Evolutionary conservation across 2,797 vertebrate genomes (phyloP), one percentile per base, ranked within the genome.

Genomic region (Acanthiza pusilla): DNA sequence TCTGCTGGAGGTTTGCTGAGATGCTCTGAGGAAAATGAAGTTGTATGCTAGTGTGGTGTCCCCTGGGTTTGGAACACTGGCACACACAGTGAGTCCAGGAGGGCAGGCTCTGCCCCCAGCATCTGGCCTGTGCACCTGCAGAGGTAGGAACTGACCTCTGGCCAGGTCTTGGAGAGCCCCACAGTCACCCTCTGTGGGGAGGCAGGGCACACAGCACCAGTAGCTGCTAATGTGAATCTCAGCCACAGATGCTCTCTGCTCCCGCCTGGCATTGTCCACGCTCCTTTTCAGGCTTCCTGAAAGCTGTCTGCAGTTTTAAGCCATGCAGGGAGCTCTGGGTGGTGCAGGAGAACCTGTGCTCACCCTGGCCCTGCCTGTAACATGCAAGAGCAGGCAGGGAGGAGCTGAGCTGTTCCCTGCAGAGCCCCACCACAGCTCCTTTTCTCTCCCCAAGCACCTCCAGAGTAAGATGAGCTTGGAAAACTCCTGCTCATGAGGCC

Each of bases 151-250:
- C 0, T 1, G 7, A 66, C 26, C 43, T 70, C 47, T 54, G 43
- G 30, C 27, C 20, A 29, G 13, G 60, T 25, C 57, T 45, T 1
- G 4, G 4, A 27, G 62, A 57, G 50, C 26, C 23, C 23, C 13
- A 11, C 19, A 12, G 61, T 15, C 34, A 2, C 1, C 3, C 29
- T 71, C 23, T 19, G 15, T 2, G 5, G 58, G 32, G 38, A 63
- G n/a, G 23, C 54, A 57, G n/a, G 51, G n/a, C 27, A 48, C 0
- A 11, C 29, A 55, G 85, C 58, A 16, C n/a, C 68, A 11, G 54
- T 2, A 1, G 2, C 2, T 9, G 8, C 54, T 50, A 11, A 21
- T 0, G 0, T 13, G n/a, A 15, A 19, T 30, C 5, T 16, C 30
- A 3, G 55, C 68, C 63, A 60, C 68, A 1, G 1, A 10, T 1